phyloP scores from a whole-genome alignment of 2,113 vertebrate species.

The Ammospiza caudacuta region DNA sequence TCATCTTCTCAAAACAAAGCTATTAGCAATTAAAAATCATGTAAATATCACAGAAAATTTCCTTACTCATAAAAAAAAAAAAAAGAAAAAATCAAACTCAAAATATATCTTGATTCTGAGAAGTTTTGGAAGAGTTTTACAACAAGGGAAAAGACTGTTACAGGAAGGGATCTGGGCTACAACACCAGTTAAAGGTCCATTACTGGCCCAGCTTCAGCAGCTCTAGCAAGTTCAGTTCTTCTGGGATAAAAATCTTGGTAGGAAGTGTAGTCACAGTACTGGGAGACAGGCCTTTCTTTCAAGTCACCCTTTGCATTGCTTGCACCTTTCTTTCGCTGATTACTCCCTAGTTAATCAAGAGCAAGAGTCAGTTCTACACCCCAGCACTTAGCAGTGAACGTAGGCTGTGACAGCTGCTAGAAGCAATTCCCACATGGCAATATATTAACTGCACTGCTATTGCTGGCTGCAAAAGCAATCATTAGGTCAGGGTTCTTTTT shows the following conservation, averaged over 20 bases:
- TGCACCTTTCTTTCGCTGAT: constrained; percentile 14
- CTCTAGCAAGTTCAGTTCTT: background rate
- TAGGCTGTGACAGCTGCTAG: background rate
- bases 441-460: constrained; percentile 6
- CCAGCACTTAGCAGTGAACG: background rate
- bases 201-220: background rate
- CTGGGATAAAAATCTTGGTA: background rate
- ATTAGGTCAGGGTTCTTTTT: background rate
- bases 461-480: constrained; percentile 26
- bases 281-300: background rate
- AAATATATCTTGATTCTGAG: background rate
- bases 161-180: background rate
- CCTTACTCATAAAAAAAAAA: background rate
- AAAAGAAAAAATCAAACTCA: background rate
- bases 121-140: background rate
- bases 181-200: background rate
- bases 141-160: background rate
- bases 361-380: background rate
- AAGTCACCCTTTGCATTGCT: background rate
- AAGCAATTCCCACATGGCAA: constrained; percentile 17
- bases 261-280: background rate
- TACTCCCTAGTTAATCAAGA: constrained; percentile 17
- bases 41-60: background rate
- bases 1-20: background rate
- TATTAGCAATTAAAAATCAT: background rate